Percentiles rank a stretch among this genome's conserved stretches.
phyloP scores from a whole-genome alignment of 1,140 invertebrate genomes.

The Lanistes nyassanus region DNA sequence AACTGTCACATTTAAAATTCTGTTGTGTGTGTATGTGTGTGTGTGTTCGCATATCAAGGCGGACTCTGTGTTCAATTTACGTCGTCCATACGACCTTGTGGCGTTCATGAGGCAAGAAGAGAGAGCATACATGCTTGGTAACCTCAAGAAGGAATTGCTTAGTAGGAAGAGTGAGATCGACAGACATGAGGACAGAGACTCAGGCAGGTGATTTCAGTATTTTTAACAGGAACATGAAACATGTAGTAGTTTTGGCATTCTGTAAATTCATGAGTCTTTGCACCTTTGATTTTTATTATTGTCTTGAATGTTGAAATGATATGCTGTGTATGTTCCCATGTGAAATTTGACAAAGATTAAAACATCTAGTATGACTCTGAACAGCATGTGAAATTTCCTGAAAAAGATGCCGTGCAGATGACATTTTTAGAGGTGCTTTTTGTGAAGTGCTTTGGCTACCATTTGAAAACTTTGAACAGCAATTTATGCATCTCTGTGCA shows the following conservation, averaged over 20 bases:
- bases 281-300: not conserved
- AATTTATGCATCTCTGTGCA: slow-evolving; percentile 27
- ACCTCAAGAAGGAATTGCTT: slow-evolving; percentile 75
- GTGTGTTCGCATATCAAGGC: too few species aligned
- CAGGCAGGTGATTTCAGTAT: slow-evolving; percentile 46
- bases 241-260: not conserved
- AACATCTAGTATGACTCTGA: too few species aligned
- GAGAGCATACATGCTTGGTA: slow-evolving; percentile 73
- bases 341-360: not conserved
- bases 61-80: slow-evolving; percentile 82
- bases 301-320: not conserved
- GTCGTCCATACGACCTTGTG: slow-evolving; percentile 81
- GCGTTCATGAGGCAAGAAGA: slow-evolving; percentile 85
- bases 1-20: too few species aligned
- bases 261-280: not conserved
- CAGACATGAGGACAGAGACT: slow-evolving; percentile 73
- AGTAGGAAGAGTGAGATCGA: slow-evolving; percentile 76
- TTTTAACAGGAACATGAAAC: too few species aligned
- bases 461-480: too few species aligned
- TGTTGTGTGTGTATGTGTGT: too few species aligned
- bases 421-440: too few species aligned
- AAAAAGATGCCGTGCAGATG: too few species aligned
- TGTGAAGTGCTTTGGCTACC: too few species aligned
- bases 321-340: not conserved
- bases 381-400: too few species aligned